These are phyloP conservation scores for Germaria angustata DNA, from an alignment of 2,888 invertebrate species.

Conservation along the genomic window DNA sequence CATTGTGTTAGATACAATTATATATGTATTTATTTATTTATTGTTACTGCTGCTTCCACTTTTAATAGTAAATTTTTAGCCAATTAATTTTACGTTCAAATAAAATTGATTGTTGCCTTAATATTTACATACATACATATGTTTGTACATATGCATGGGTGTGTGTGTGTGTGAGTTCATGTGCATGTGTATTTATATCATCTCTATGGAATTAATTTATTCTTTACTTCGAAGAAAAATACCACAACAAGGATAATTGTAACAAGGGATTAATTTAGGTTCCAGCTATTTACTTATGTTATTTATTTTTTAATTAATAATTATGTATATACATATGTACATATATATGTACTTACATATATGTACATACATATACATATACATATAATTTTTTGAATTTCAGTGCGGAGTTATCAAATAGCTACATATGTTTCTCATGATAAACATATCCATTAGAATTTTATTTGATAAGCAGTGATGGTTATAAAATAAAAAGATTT, in stretches of 20 bases:
- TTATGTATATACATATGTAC: no score
- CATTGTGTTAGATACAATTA: conserved; percentile 18
- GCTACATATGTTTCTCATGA: no score
- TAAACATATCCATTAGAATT: no score
- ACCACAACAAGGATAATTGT: not conserved
- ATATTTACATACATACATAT: not conserved
- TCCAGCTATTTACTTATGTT: no score
- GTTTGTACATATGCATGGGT: not conserved
- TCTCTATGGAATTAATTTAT: not conserved
- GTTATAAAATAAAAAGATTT: no score
- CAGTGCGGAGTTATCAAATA: no score
- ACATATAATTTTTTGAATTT: no score
- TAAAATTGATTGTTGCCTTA: not conserved
- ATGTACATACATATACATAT: no score
- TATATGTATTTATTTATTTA: conserved; percentile 24
- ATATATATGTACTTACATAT: no score
- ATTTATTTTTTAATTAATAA: not conserved
- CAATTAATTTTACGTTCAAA: conserved; percentile 57
- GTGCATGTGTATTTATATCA: not conserved
- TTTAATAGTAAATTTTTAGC: conserved; percentile 41
- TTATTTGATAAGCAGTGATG: no score
- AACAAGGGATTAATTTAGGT: not conserved
- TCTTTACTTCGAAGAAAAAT: not conserved
- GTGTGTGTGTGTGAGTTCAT: not conserved
- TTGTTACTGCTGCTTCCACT: conserved; percentile 26